Evolutionary conservation across 2,888 invertebrate genomes (phyloP).

Genomic region (Petrolisthes cinctipes): DNA sequence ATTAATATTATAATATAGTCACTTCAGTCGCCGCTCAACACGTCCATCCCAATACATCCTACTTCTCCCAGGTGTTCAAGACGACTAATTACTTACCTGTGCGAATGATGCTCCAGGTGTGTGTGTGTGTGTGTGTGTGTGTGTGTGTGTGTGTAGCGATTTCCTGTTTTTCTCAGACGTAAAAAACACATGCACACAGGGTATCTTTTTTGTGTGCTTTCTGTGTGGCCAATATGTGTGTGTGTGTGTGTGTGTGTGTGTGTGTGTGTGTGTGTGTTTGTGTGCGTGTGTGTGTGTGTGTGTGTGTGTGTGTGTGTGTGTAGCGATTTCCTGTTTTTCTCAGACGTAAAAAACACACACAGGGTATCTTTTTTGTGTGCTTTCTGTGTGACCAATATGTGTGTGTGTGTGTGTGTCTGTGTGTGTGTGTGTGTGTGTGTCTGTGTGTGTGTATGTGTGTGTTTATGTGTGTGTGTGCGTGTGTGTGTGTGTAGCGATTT

Average conservation of each 20-base stretch:
- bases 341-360: too few species aligned
- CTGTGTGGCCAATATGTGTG: not conserved
- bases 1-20: not conserved
- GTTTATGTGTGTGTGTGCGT: not conserved
- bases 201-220: conserved; percentile 5
- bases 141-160: too few species aligned
- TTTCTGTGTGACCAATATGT: too few species aligned
- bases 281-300: not conserved
- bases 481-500: too few species aligned
- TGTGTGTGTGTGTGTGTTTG: not conserved
- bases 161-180: not conserved
- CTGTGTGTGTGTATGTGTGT: not conserved
- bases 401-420: too few species aligned
- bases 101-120: too few species aligned
- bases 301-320: too few species aligned
- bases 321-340: too few species aligned
- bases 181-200: not conserved
- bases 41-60: not conserved
- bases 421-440: not conserved
- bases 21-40: too few species aligned
- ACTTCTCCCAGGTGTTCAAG: too few species aligned
- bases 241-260: conserved; percentile 6
- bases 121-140: too few species aligned
- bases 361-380: not conserved
- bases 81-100: too few species aligned